A percentile compares a stretch with the other conserved stretches of the same genome.
phyloP scores from a whole-genome alignment of 1,140 invertebrate genomes.

The Orius insidiosus region DNA sequence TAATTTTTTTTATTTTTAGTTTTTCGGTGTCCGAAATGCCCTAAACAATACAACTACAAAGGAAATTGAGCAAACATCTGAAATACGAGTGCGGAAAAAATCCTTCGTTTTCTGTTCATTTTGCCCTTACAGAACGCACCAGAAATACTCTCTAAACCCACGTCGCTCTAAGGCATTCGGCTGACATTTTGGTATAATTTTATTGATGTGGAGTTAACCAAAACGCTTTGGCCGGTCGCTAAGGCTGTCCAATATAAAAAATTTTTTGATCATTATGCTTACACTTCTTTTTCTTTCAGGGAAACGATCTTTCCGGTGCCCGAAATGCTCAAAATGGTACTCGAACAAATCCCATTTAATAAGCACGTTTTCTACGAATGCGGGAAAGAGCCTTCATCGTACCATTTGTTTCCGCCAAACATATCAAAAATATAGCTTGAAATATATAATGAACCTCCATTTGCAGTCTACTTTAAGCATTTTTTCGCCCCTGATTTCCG shows the following conservation, averaged over 20 bases:
- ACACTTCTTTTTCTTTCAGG: too few species aligned
- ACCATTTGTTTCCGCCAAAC: conserved; percentile 24
- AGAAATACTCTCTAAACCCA: conserved; percentile 12
- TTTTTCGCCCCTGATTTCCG: too few species aligned
- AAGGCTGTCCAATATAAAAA: too few species aligned
- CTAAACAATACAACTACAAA: conserved; percentile 30
- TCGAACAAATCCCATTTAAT: conserved; percentile 15
- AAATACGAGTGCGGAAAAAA: conserved; percentile 32
- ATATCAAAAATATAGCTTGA: conserved; percentile 25
- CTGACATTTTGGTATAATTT: too few species aligned
- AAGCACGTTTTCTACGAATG: conserved; percentile 49
- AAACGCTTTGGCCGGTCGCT: too few species aligned
- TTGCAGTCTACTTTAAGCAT: too few species aligned
- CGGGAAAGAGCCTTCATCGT: conserved; percentile 29
- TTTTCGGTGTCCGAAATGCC: conserved; percentile 25
- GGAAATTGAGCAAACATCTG: conserved; percentile 32
- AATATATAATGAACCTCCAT: too few species aligned
- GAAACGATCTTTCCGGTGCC: conserved; percentile 17
- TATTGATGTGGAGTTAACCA: too few species aligned
- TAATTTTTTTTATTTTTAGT: conserved; percentile 20
- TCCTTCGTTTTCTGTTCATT: conserved; percentile 33
- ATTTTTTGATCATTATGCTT: too few species aligned
- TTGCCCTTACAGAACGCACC: conserved; percentile 25
- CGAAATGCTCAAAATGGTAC: conserved; percentile 13
- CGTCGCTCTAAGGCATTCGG: conserved; percentile 9